Evolutionary conservation across 2,888 invertebrate species (phyloP).

Genomic region (Pristionchus fissidentatus): DNA sequence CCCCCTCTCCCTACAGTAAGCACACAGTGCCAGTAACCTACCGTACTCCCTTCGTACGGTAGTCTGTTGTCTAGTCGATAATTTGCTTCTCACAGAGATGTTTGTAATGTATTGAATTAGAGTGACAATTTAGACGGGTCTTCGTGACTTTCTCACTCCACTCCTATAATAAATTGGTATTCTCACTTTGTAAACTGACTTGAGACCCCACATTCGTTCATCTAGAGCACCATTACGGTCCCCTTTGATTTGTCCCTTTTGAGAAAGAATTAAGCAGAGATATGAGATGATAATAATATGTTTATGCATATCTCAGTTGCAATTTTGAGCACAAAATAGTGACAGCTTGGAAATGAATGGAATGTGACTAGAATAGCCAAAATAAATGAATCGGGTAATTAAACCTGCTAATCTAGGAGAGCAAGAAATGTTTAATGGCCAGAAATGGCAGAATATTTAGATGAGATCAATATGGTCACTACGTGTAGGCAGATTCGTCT

Average conservation of each 20-base stretch:
- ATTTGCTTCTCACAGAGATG: slow-evolving; percentile 28
- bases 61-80: slow-evolving; percentile 18
- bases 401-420: background rate
- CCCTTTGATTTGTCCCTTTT: slow-evolving; percentile 23
- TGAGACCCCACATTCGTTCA: background rate
- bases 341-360: too few species aligned
- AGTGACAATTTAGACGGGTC: slow-evolving; percentile 27
- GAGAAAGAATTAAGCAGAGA: background rate
- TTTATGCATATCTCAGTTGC: too few species aligned
- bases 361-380: background rate
- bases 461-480: slow-evolving; percentile 5
- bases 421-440: background rate
- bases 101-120: slow-evolving; percentile 14
- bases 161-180: slow-evolving; percentile 18
- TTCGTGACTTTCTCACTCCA: slow-evolving; percentile 9
- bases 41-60: slow-evolving; percentile 20
- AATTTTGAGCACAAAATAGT: too few species aligned
- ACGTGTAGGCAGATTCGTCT: too few species aligned
- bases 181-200: slow-evolving; percentile 24
- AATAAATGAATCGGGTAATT: background rate
- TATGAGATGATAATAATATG: too few species aligned
- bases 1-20: background rate
- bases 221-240: background rate
- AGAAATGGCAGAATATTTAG: background rate
- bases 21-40: slow-evolving; percentile 7